These are phyloP conservation scores for Pyxicephalus adspersus DNA, from an alignment of 2,113 vertebrate genomes.

Conservation along the genomic window DNA sequence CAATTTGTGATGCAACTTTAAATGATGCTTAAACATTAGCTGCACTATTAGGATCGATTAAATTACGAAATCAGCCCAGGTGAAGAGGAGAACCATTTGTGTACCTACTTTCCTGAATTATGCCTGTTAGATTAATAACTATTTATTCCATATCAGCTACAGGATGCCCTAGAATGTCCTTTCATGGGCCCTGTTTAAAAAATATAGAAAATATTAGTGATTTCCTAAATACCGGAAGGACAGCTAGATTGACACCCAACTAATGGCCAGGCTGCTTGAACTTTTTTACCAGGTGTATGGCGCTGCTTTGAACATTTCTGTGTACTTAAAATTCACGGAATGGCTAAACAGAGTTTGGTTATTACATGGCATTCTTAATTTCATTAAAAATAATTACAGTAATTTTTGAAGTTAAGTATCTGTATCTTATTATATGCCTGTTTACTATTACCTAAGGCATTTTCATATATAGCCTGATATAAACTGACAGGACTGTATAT, in stretches of 20 bases:
- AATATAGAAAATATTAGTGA: constrained; percentile 2
- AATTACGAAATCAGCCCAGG: not conserved
- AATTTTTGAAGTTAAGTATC: no score
- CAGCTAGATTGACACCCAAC: constrained; percentile 10
- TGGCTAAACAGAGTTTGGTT: no score
- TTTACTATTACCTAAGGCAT: no score
- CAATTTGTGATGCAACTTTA: no score
- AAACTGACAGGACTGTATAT: no score
- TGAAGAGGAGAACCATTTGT: not conserved
- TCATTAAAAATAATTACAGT: no score
- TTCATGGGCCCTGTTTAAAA: constrained; percentile 29
- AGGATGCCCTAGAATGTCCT: constrained; percentile 29
- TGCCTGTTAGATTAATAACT: constrained; percentile 26
- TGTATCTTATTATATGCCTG: no score
- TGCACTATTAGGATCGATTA: not conserved
- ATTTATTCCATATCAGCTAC: constrained; percentile 14
- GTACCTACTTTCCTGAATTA: not conserved
- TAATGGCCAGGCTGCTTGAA: not conserved
- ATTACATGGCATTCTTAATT: no score
- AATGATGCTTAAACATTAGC: no score
- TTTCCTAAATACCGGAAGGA: constrained; percentile 20
- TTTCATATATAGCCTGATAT: no score
- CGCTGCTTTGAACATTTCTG: not conserved
- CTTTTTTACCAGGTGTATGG: not conserved
- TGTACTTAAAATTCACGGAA: not conserved